These are phyloP conservation scores for Epinephelus malabaricus DNA, from an alignment of 2,797 vertebrate species.

Conservation along the genomic window DNA sequence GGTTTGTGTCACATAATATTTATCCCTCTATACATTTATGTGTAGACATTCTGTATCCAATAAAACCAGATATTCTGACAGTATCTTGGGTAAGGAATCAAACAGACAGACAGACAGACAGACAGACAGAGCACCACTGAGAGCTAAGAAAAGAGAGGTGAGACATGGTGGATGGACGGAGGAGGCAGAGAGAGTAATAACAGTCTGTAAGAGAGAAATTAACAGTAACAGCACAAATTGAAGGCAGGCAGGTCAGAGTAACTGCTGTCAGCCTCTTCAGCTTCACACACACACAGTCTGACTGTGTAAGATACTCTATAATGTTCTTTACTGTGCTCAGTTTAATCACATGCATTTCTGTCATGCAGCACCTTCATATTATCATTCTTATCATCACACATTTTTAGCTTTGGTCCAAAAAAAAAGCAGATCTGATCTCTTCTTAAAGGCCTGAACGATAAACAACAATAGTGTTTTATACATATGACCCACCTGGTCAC, in stretches of 20 bases:
- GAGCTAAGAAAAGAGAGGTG: no score
- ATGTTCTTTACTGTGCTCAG: background rate
- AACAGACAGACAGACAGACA: no score
- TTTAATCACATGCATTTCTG: no score
- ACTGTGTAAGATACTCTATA: background rate
- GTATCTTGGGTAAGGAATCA: no score
- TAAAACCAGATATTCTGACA: no score
- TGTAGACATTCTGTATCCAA: background rate
- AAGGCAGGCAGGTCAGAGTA: background rate
- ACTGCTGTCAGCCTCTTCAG: background rate
- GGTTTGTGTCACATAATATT: slow-evolving; percentile 1
- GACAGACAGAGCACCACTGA: no score
- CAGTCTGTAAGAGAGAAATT: no score
- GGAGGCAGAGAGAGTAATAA: no score
- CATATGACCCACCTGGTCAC: background rate
- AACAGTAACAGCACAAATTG: no score
- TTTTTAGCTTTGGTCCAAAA: background rate
- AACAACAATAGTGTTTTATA: background rate
- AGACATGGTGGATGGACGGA: no score
- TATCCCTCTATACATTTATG: background rate
- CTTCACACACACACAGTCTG: background rate
- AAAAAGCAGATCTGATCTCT: background rate
- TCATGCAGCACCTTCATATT: no score
- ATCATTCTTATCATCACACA: background rate
- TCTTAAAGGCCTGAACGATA: no score